Percentiles rank a stretch among this genome's conserved stretches.
phyloP scores from a whole-genome alignment of 1,140 invertebrate species.

The Drosophila ogumai region DNA sequence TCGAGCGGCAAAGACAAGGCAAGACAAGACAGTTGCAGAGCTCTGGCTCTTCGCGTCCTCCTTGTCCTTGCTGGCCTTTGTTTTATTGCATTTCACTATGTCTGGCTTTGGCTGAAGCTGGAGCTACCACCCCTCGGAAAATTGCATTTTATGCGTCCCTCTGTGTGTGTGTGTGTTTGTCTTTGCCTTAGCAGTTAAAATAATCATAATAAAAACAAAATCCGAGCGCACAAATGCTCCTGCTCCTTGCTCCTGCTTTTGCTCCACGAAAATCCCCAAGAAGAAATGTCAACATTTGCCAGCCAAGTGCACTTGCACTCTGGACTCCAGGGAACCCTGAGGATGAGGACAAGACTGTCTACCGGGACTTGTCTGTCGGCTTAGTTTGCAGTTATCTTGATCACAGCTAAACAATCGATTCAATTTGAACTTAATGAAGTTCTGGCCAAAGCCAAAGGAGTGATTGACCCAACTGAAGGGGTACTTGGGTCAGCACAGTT shows the following conservation, averaged over 20 bases:
- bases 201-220: constrained; percentile 83
- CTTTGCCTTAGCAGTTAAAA: constrained; percentile 77
- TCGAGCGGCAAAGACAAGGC: constrained; percentile 62
- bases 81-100: constrained; percentile 82
- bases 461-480: neutral
- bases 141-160: constrained; percentile 71
- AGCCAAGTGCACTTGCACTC: constrained; percentile 65
- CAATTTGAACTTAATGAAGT: constrained; percentile 75
- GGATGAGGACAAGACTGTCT: constrained; percentile 20
- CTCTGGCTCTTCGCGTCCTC: constrained; percentile 1
- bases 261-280: constrained; percentile 39
- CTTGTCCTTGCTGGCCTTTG: constrained; percentile 49
- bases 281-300: constrained; percentile 79
- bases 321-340: neutral
- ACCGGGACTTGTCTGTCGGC: constrained; percentile 53
- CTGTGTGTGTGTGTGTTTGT: constrained; percentile 53
- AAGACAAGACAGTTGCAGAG: constrained; percentile 67
- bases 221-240: constrained; percentile 59
- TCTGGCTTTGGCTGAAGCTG: constrained; percentile 55
- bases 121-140: constrained; percentile 28
- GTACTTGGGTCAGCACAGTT: neutral
- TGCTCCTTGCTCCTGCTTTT: constrained; percentile 22
- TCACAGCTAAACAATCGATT: constrained; percentile 73
- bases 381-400: constrained; percentile 71
- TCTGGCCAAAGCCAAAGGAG: constrained; percentile 4